Evolutionary conservation across 92 coral and sea anemone genomes (phyloP).

Genomic region (Isaurus tuberculatus): DNA sequence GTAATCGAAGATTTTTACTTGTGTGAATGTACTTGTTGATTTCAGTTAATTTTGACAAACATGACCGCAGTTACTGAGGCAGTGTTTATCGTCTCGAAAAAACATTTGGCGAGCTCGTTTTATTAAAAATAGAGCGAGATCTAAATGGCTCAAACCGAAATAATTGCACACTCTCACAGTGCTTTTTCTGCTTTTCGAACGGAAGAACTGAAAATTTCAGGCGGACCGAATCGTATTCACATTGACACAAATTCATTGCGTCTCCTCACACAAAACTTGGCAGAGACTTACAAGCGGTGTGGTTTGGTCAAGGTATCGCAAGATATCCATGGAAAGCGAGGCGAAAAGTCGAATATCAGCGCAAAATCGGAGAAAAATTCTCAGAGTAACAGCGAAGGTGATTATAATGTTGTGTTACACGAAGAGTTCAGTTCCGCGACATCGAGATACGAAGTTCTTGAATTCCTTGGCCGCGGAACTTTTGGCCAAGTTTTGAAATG

Average conservation of each 20-base stretch:
- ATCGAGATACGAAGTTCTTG: conserved; percentile 92
- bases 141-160: conserved; percentile 91
- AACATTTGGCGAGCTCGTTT: conserved; percentile 23
- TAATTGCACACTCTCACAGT: conserved; percentile 83
- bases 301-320: conserved; percentile 67
- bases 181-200: conserved; percentile 78
- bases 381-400: conserved; percentile 91
- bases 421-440: conserved; percentile 93
- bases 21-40: conserved; percentile 5
- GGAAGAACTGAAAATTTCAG: conserved; percentile 9
- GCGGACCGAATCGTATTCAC: conserved; percentile 66
- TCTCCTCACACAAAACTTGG: conserved; percentile 75
- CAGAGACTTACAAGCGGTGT: conserved; percentile 80
- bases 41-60: conserved; percentile 10
- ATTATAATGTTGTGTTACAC: conserved; percentile 91
- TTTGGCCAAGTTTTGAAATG: conserved; percentile 99
- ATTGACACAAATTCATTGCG: conserved; percentile 83
- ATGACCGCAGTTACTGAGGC: conserved; percentile 26
- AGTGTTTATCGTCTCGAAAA: conserved; percentile 41
- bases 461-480: conserved; percentile 98
- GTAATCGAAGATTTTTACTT: conserved; percentile 22
- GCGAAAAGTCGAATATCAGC: conserved; percentile 73
- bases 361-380: conserved; percentile 64
- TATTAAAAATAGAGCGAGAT: conserved; percentile 13
- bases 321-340: conserved; percentile 72